Conservation (phyloP, 2,797 vertebrate species). For the Chelmon rostratus region DNA sequence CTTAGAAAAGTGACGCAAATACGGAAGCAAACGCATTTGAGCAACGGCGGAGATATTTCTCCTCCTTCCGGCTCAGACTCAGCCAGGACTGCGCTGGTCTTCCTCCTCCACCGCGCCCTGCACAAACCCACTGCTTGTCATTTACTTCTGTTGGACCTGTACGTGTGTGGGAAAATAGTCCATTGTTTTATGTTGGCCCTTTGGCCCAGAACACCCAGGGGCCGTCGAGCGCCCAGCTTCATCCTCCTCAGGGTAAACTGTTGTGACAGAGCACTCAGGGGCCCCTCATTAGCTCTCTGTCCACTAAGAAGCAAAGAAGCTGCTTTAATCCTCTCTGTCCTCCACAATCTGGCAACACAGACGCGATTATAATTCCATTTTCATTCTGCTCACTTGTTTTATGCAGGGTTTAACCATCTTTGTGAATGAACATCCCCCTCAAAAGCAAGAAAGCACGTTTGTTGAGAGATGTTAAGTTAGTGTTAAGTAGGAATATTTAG, state of each 20-base stretch:
- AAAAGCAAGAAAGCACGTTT: constrained; percentile 5
- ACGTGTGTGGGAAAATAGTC: constrained; percentile 71
- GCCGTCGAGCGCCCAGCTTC: constrained; percentile 76
- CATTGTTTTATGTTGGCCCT: constrained; percentile 73
- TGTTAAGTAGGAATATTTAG: background rate
- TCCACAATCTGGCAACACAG: constrained; percentile 87
- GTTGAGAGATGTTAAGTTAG: constrained; percentile 16
- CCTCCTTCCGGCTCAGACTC: background rate
- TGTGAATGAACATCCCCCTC: constrained; percentile 14
- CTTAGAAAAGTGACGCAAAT: background rate
- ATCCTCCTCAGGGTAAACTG: constrained; percentile 89
- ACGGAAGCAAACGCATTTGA: background rate
- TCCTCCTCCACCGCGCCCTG: background rate
- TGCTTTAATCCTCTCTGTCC: constrained; percentile 93
- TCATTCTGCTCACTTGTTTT: constrained; percentile 46
- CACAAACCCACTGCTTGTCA: background rate
- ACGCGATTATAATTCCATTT: constrained; percentile 83
- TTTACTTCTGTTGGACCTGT: constrained; percentile 33
- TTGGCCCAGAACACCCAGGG: constrained; percentile 64
- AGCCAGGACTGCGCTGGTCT: background rate
- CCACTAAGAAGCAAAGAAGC: constrained; percentile 90
- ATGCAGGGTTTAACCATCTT: constrained; percentile 43
- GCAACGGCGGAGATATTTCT: background rate
- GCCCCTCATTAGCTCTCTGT: constrained; percentile 95
- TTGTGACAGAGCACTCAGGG: constrained; percentile 90